Base-by-base conservation (phyloP, 2,888 invertebrate species). In the Vannuccia rotundouncinata region DNA sequence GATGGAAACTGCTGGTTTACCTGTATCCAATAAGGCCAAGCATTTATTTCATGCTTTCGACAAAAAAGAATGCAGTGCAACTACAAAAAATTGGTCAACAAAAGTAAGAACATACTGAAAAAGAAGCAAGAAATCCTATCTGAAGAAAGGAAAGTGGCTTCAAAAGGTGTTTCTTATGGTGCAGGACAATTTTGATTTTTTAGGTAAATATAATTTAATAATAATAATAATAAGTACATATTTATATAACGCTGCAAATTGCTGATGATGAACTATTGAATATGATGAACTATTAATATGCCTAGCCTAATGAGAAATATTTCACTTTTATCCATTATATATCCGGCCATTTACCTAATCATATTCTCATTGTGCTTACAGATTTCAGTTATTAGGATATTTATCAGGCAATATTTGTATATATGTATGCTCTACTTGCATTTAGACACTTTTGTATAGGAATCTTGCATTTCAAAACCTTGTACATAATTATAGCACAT, bases 1-100 rank as follows among this genome's bases (percentile, higher is more conserved):
- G 66, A 66, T 66, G 66, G 66, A 66, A 66, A 66, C 66, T 66
- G 66, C 66, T 66, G 66, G 66, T 66, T 66, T 66, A 66, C 22
- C 66, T 66, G 66, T 66, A 66, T 66, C 66, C 66, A 66, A 66
- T 66, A 66, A 66, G 66, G 66, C 66, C 66, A 66, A 66, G 66
- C 66, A 66, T 66, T 66, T 66, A 17, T 66, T 66, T 66, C 66
- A 66, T 66, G 66, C 66, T 66, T 66, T 66, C 2, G 66, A 66
- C 66, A 66, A 66, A 66, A 66, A 66, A 66, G 66, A 66, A 66
- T 66, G 66, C 66, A 66, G 25, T 66, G 66, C 66, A 66, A 66
- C 66, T 66, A 66, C 66, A 66, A 66, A 66, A 66, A 66, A 66
- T 66, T 66, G 22, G 66, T 66, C 66, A 66, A 66, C 66, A 66